Base-by-base conservation (phyloP, 2,888 invertebrate species). In the Synanthedon vespiformis region DNA sequence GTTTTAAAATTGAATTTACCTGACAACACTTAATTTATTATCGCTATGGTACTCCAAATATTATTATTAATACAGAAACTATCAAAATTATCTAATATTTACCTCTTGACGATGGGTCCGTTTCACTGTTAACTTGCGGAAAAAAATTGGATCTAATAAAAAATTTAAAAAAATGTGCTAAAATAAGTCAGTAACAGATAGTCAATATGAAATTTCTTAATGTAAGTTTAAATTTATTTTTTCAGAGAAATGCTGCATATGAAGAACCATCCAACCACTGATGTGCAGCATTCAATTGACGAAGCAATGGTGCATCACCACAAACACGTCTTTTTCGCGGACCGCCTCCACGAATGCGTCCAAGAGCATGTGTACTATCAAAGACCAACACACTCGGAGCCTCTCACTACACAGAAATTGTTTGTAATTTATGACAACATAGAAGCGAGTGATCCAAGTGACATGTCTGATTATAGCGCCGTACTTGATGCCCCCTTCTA, bases 401-500 rank as follows among this genome's bases (percentile, higher is more conserved):
- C 91, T 0, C 68, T 94, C 14, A 88, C 90, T 44, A 84, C 90
- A 0, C 90, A 91, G 47, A 85, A 92, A 48, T 88, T 93, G 51
- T 93, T 89, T 63, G 88, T 93, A 34, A 89, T 93, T 8, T 92
- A 93, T 61, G 92, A 94, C 62, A 93, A 92, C 55, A 89, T 94
- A 40, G 92, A 93, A 63, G 90, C 94, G 10, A 88, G 90, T 44
- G 90, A 92, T 52, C 88, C 91, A 0, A 88, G 89, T 47, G 91
- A 92, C 59, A 88, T 88, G 1, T 82, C 89, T 8, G 89, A 89
- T 58, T 90, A 90, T 59, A 89, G 89, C 61, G 88, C 85, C 6
- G 84, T 89, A 51, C 84, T 89, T 12, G 89, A 91, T 59, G 89
- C 89, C 18, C 89, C 91, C 0, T 89, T 89, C 51, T 92, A 92